Conservation (phyloP, 2,888 invertebrate genomes). For the Mylabris sibirica region DNA sequence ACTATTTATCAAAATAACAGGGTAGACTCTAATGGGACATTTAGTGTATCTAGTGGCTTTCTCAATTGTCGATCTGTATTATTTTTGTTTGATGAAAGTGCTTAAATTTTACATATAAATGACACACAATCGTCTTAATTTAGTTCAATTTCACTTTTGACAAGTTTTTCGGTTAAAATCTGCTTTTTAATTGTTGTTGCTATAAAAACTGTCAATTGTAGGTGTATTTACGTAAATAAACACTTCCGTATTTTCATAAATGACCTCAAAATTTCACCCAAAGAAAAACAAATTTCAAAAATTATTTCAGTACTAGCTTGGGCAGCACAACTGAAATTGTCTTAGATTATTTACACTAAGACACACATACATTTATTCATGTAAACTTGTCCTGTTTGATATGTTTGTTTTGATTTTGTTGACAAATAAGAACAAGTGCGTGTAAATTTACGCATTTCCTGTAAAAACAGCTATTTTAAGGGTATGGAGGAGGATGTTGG, state of each 20-base stretch:
- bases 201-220: too few relatives aligned
- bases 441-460: not conserved
- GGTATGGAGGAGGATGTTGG: not conserved
- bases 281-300: not conserved
- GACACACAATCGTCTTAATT: not conserved
- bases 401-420: not conserved
- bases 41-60: not conserved
- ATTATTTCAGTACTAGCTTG: not conserved
- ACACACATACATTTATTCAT: not conserved
- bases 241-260: not conserved
- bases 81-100: not conserved
- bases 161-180: not conserved
- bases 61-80: not conserved
- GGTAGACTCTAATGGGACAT: not conserved
- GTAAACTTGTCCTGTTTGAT: slow-evolving; percentile 2
- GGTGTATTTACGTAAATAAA: too few relatives aligned
- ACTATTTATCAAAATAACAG: not conserved
- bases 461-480: slow-evolving; percentile 1
- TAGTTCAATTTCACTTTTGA: slow-evolving; percentile 7
- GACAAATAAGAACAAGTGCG: not conserved
- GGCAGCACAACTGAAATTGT: not conserved
- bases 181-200: not conserved
- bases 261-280: not conserved
- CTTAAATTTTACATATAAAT: not conserved
- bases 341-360: not conserved